A percentile compares a stretch with the other conserved stretches of the same genome.
Conservation (phyloP, 2,888 invertebrate genomes). For the Oxycera nigricornis region DNA sequence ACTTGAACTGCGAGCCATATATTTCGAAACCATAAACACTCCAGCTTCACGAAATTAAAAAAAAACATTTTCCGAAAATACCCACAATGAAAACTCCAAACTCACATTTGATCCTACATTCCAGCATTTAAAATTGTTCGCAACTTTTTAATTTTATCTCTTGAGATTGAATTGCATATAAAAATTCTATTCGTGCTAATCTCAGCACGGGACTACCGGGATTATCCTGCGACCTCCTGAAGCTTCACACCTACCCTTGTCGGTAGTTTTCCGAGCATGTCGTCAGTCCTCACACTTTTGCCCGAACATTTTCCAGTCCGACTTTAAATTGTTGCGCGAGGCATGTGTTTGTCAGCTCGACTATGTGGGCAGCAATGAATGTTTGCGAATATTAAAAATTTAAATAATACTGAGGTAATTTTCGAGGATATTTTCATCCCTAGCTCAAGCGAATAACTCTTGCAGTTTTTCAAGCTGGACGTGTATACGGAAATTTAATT, state of each 20-base stretch:
- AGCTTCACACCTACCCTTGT: too few relatives aligned
- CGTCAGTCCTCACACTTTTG: neutral
- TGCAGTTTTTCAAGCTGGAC: neutral
- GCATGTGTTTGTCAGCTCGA: neutral
- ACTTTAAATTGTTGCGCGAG: neutral
- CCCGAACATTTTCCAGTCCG: neutral
- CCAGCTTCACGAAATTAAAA: too few relatives aligned
- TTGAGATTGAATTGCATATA: neutral
- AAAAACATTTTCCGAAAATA: neutral
- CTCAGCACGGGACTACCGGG: too few relatives aligned
- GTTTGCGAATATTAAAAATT: constrained; percentile 3
- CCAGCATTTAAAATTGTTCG: neutral
- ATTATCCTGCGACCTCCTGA: too few relatives aligned
- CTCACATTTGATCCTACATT: neutral
- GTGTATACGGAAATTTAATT: too few relatives aligned
- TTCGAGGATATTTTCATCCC: neutral
- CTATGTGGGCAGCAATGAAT: neutral
- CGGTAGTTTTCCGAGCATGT: too few relatives aligned
- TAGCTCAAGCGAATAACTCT: neutral
- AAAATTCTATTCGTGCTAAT: neutral
- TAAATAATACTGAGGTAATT: constrained; percentile 6
- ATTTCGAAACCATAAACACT: too few relatives aligned
- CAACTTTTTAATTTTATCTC: neutral
- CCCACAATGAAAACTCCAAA: neutral
- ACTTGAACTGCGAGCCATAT: too few relatives aligned